phyloP scores from a whole-genome alignment of 2,888 invertebrate genomes.

The Phlogophora meticulosa region DNA sequence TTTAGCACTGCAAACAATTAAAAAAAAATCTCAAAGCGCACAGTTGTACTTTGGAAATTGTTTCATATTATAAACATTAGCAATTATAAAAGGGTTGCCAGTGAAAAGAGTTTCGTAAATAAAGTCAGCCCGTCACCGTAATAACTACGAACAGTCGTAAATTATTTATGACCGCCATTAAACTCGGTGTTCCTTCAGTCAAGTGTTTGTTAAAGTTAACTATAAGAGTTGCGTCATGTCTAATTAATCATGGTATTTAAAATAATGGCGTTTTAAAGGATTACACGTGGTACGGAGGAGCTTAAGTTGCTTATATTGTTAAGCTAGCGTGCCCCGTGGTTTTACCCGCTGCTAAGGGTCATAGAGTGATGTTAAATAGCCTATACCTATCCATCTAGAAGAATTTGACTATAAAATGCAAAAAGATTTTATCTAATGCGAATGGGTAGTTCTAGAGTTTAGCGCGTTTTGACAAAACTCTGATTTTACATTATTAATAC shows the following conservation, averaged over 20 bases:
- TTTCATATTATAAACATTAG: conserved; percentile 17
- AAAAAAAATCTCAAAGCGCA: background rate
- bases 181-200: conserved; percentile 69
- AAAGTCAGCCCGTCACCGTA: conserved; percentile 69
- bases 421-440: too few relatives aligned
- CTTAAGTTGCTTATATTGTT: background rate
- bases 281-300: background rate
- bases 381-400: too few relatives aligned
- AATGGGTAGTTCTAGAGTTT: too few relatives aligned
- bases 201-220: conserved; percentile 74
- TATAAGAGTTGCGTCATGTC: conserved; percentile 67
- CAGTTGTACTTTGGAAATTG: conserved; percentile 10
- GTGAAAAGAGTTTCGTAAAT: conserved; percentile 55
- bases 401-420: too few relatives aligned
- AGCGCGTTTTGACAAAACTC: too few relatives aligned
- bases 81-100: conserved; percentile 32
- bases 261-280: conserved; percentile 19
- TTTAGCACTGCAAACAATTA: background rate
- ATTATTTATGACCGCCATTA: conserved; percentile 77
- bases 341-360: too few relatives aligned
- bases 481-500: too few relatives aligned
- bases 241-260: conserved; percentile 58
- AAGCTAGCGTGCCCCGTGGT: too few relatives aligned
- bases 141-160: conserved; percentile 72
- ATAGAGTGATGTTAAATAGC: too few relatives aligned